Base-by-base conservation (phyloP, 2,888 invertebrate genomes). In the Charanyca ferruginea region DNA sequence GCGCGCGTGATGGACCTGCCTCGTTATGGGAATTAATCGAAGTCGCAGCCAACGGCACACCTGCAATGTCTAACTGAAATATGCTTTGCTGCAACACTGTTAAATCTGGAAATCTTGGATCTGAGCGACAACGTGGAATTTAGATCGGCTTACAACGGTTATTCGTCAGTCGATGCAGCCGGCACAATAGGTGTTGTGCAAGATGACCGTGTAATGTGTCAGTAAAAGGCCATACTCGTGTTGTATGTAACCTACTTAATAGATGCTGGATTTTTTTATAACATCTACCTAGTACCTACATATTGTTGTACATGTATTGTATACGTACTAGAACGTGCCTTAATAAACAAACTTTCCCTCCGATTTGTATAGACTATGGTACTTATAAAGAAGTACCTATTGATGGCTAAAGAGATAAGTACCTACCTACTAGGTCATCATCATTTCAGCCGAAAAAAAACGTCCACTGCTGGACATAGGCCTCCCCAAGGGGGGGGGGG, bases 1-100 rank as follows among this genome's bases (percentile, higher is more conserved):
- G 91, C 81, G 86, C 92, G 87, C 89, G 94, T 95, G 95, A 95
- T 95, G 95, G 95, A 95, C 94, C 93, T 89, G 91, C 91, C 95
- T 95, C 95, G 95, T 95, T 95, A 95, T 95, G 92, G 91, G 94
- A 94, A 95, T 95, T 95, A 95, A 95, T 95, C 95, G 95, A 93
- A 94, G 90, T 91, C 90, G 92, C 91, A 91, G 87, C 89, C 87
- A 88, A 89, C 89, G 86, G 90, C 89, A 88, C 94, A 94, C 94
- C 95, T 94, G 95, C 89, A 92, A 80, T 81, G 85, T 88, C 89
- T 88, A 89, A 89, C 91, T 93, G 92, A 93, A 93, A 94, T 93
- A 93, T 93, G 90, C 90, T 83, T 83, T 80, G 77, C 73, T 73
- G 80, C 81, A 70, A 75, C 75, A 79, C 74, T 80, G 83, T 70